Percentiles rank a stretch among this genome's conserved stretches.
Conservation (phyloP, 2,797 vertebrate genomes). For the Taenioides sp. region DNA sequence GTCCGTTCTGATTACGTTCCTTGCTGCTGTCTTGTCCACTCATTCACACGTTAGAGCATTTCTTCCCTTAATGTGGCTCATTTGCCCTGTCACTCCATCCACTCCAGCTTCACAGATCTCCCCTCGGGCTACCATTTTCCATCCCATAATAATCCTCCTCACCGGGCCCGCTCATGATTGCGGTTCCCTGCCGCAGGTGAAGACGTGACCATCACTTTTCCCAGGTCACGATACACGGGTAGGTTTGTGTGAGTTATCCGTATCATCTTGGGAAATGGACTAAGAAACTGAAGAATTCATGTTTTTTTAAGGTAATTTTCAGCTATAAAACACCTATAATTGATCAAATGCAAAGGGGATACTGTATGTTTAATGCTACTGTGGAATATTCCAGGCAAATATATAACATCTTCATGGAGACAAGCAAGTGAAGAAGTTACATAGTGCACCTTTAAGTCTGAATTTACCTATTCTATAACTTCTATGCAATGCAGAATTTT, state of each 20-base stretch:
- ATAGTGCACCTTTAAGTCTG: no score
- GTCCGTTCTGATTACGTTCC: slow-evolving; percentile 48
- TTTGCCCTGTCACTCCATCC: slow-evolving; percentile 10
- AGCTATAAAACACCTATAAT: no score
- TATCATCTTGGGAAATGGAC: slow-evolving; percentile 7
- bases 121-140: slow-evolving; percentile 33
- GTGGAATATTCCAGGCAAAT: no score
- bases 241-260: slow-evolving; percentile 26
- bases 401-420: no score
- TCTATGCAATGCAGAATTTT: no score
- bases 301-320: no score
- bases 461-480: no score
- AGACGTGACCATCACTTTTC: slow-evolving; percentile 30
- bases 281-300: neutral
- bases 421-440: no score
- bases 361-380: no score
- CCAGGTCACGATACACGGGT: slow-evolving; percentile 33
- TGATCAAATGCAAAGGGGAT: no score
- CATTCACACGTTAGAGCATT: slow-evolving; percentile 44
- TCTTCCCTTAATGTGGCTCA: slow-evolving; percentile 18
- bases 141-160: slow-evolving; percentile 31
- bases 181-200: slow-evolving; percentile 27
- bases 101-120: slow-evolving; percentile 24
- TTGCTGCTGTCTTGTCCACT: slow-evolving; percentile 52
- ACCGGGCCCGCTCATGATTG: slow-evolving; percentile 36